A percentile compares a stretch with the other conserved stretches of the same genome.
Evolutionary conservation across 2,888 invertebrate species (phyloP).

Genomic region (Sceliomorpha sp.): DNA sequence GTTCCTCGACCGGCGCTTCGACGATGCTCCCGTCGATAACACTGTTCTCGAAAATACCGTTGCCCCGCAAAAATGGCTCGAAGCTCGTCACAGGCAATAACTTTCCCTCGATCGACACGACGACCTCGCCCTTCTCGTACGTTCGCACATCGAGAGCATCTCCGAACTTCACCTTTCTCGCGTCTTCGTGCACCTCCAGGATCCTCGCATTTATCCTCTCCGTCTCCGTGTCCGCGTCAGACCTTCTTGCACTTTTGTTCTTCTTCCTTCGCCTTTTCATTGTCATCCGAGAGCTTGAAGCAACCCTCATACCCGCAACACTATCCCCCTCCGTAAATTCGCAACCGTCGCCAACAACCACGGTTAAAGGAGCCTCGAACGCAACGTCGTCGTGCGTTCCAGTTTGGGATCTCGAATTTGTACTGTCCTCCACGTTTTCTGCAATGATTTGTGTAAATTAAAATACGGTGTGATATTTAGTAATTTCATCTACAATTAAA

Average conservation of each 20-base stretch:
- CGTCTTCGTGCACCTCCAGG: conserved; percentile 58
- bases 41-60: conserved; percentile 12
- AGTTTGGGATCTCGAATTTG: conserved; percentile 1
- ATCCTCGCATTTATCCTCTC: conserved; percentile 59
- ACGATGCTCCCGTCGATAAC: conserved; percentile 20
- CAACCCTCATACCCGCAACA: conserved; percentile 79
- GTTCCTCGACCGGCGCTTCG: conserved; percentile 29
- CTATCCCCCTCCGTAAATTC: conserved; percentile 76
- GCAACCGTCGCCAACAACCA: conserved; percentile 65
- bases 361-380: conserved; percentile 33
- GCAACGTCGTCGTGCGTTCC: neutral
- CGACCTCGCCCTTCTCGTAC: conserved; percentile 75
- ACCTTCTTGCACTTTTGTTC: neutral
- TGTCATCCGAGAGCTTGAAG: conserved; percentile 75
- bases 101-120: conserved; percentile 74
- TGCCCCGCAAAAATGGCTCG: conserved; percentile 55
- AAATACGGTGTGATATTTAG: too few relatives aligned
- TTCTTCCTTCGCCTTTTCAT: conserved; percentile 29
- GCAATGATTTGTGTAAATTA: conserved; percentile 5
- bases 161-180: conserved; percentile 57
- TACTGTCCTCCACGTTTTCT: conserved; percentile 14
- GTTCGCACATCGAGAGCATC: conserved; percentile 67
- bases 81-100: conserved; percentile 66
- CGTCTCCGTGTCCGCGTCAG: conserved; percentile 35
- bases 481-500: too few relatives aligned